Evolutionary conservation across 2,797 vertebrate species (phyloP).

Genomic region (Bryconaethiops microstoma): DNA sequence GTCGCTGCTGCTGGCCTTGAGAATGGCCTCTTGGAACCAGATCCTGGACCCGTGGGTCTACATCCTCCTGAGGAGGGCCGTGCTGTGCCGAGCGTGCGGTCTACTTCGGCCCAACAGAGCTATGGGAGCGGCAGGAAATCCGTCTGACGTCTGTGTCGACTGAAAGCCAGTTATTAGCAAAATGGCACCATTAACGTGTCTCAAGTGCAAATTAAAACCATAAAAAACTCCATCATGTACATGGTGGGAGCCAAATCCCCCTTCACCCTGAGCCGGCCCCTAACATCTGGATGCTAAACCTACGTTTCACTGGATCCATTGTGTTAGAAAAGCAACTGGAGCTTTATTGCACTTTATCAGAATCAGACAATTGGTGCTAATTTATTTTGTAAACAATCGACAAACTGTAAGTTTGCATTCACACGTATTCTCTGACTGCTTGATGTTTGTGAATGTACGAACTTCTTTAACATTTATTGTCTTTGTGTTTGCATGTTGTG

Average conservation of each 20-base stretch:
- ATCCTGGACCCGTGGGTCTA: conserved; percentile 82
- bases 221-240: background rate
- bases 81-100: conserved; percentile 74
- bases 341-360: no score
- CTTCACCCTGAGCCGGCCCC: background rate
- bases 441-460: background rate
- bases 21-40: conserved; percentile 86
- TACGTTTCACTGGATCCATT: background rate
- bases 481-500: background rate
- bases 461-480: background rate
- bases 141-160: conserved; percentile 42
- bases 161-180: background rate
- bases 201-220: background rate
- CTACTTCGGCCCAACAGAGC: conserved; percentile 42
- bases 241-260: background rate
- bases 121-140: conserved; percentile 42
- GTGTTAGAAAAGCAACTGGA: no score
- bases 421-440: background rate
- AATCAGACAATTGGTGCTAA: background rate
- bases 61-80: conserved; percentile 83
- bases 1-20: conserved; percentile 77
- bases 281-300: background rate
- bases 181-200: background rate
- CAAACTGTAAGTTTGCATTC: background rate
- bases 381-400: no score